Percentiles rank a stretch among this genome's conserved stretches.
These are phyloP conservation scores for Sebastes hubbsi DNA, from an alignment of 2,797 vertebrate species.

Conservation along the genomic window DNA sequence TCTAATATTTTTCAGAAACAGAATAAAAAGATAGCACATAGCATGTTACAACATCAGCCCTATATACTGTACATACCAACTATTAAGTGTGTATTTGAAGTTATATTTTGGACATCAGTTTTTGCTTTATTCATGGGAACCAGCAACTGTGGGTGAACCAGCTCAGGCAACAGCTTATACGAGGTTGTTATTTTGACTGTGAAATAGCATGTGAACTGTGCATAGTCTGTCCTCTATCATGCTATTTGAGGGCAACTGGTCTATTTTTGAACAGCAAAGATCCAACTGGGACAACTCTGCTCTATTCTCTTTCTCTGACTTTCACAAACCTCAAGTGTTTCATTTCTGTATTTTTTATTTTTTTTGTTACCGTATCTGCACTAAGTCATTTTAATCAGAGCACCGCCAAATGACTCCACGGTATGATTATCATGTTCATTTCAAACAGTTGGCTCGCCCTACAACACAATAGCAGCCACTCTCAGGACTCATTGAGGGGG, in stretches of 20 bases:
- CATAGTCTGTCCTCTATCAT: constrained; percentile 40
- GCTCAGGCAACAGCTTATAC: neutral
- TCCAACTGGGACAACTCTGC: constrained; percentile 61
- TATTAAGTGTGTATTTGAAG: neutral
- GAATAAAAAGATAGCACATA: neutral
- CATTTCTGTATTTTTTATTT: constrained; percentile 9
- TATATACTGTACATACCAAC: neutral
- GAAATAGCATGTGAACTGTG: constrained; percentile 44
- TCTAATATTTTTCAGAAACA: neutral
- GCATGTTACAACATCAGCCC: neutral
- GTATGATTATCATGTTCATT: constrained; percentile 60
- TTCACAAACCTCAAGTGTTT: constrained; percentile 54
- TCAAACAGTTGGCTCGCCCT: constrained; percentile 64
- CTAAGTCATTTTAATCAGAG: constrained; percentile 51
- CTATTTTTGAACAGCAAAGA: constrained; percentile 70
- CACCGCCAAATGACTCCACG: constrained; percentile 30
- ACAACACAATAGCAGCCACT: constrained; percentile 60
- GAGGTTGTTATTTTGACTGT: constrained; percentile 28
- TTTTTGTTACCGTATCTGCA: neutral
- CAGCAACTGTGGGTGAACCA: constrained; percentile 9
- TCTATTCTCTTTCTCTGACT: constrained; percentile 55
- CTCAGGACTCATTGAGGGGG: constrained; percentile 55
- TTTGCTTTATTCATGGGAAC: neutral
- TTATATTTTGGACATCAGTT: neutral
- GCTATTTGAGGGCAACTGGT: constrained; percentile 59